Percentiles rank a stretch among this genome's conserved stretches.
Evolutionary conservation across 2,888 invertebrate species (phyloP).

Genomic region (Phyllotreta striolata): DNA sequence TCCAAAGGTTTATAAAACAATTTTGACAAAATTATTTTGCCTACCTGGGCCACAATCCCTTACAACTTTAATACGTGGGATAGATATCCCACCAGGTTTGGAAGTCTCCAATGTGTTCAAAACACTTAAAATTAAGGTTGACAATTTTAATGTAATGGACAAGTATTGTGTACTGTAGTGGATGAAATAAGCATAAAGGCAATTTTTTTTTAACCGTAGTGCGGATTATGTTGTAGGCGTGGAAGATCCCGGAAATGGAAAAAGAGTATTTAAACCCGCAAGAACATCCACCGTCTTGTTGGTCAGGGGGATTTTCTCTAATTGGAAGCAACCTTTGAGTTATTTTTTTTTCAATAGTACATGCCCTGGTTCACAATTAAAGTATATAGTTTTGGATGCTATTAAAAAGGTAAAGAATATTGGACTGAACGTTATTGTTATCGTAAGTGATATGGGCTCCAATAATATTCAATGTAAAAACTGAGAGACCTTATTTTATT

Average conservation of each 20-base stretch:
- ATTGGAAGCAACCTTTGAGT: background rate
- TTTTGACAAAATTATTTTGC: conserved; percentile 15
- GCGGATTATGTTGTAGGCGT: conserved; percentile 38
- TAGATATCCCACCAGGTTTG: conserved; percentile 17
- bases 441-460: conserved; percentile 38
- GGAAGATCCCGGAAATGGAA: conserved; percentile 18
- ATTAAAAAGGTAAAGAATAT: conserved; percentile 26
- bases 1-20: conserved; percentile 16
- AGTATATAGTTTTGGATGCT: background rate
- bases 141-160: conserved; percentile 6
- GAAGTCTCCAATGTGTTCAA: conserved; percentile 16
- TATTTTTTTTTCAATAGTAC: background rate
- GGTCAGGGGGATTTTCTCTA: conserved; percentile 38
- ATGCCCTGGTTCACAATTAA: background rate
- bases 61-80: conserved; percentile 3
- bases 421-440: conserved; percentile 31
- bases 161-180: conserved; percentile 26
- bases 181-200: conserved; percentile 40
- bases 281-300: conserved; percentile 32
- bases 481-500: conserved; percentile 37
- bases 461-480: conserved; percentile 35
- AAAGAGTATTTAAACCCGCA: conserved; percentile 32
- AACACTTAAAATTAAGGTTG: conserved; percentile 5
- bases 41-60: conserved; percentile 10
- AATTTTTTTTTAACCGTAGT: conserved; percentile 33